Conservation (phyloP, 1,140 invertebrate genomes). For the Orchesella cincta region DNA sequence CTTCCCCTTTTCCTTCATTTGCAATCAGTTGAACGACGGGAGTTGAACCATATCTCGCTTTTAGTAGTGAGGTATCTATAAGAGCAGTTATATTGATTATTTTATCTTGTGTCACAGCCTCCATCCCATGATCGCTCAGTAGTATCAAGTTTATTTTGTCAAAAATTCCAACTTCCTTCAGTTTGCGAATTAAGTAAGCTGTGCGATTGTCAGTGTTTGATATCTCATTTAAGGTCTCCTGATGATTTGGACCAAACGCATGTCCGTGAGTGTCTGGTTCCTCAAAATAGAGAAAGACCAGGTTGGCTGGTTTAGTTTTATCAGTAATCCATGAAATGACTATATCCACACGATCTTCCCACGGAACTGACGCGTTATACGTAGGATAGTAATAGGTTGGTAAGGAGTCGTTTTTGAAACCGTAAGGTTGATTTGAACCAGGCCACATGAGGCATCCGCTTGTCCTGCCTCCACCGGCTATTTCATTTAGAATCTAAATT, state of each 20-base stretch:
- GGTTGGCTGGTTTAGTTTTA: constrained; percentile 60
- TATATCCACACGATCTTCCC: constrained; percentile 63
- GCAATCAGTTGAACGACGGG: constrained; percentile 62
- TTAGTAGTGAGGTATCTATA: constrained; percentile 55
- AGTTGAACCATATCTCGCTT: constrained; percentile 53
- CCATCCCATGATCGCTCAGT: constrained; percentile 75
- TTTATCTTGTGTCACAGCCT: constrained; percentile 58
- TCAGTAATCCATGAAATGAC: constrained; percentile 68
- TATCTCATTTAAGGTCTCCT: constrained; percentile 59
- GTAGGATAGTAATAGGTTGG: constrained; percentile 51
- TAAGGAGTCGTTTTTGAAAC: constrained; percentile 55
- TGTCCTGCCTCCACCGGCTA: constrained; percentile 56
- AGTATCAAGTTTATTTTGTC: constrained; percentile 68
- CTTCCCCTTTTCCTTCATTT: constrained; percentile 59
- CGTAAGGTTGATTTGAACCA: constrained; percentile 53
- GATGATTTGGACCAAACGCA: constrained; percentile 57
- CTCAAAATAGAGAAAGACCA: constrained; percentile 73
- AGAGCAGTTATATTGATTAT: constrained; percentile 65
- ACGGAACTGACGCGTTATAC: constrained; percentile 62
- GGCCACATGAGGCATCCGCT: constrained; percentile 67
- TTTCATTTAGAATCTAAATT: constrained; percentile 65
- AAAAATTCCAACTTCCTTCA: constrained; percentile 58
- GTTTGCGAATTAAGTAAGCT: constrained; percentile 61
- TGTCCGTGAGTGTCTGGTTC: constrained; percentile 69
- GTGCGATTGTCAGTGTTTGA: constrained; percentile 62